phyloP scores from a whole-genome alignment of 2,888 invertebrate species.

The Parnassius smintheus region DNA sequence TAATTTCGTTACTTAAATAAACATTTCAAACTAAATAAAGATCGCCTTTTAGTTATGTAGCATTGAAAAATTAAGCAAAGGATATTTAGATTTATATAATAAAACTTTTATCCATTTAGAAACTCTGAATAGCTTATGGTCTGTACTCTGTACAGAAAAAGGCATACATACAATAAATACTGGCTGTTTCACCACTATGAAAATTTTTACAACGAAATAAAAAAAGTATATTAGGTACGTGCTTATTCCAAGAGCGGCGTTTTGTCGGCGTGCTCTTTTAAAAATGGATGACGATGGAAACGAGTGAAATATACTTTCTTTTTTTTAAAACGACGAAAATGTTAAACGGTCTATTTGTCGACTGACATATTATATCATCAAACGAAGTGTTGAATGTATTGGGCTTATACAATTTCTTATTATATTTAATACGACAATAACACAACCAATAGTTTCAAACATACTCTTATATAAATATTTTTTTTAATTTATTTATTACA shows the following conservation, averaged over 20 bases:
- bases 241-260: constrained; percentile 17
- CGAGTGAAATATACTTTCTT: constrained; percentile 20
- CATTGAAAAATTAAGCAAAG: too few relatives aligned
- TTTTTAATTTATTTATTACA: too few relatives aligned
- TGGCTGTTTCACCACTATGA: constrained; percentile 21
- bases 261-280: constrained; percentile 12
- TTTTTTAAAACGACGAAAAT: constrained; percentile 14
- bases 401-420: too few relatives aligned
- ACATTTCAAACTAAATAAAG: too few relatives aligned
- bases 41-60: neutral
- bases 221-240: constrained; percentile 12
- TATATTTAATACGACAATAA: too few relatives aligned
- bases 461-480: too few relatives aligned
- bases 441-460: too few relatives aligned
- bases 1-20: too few relatives aligned
- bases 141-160: constrained; percentile 5
- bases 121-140: constrained; percentile 9
- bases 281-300: constrained; percentile 21
- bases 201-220: constrained; percentile 17
- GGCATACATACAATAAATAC: constrained; percentile 6
- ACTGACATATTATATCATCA: constrained; percentile 1
- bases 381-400: too few relatives aligned
- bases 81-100: too few relatives aligned
- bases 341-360: constrained; percentile 6
- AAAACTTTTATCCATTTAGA: too few relatives aligned